Percentiles rank a stretch among this genome's conserved stretches.
phyloP scores from a whole-genome alignment of 1,140 invertebrate species.

The Bombus superbus region DNA sequence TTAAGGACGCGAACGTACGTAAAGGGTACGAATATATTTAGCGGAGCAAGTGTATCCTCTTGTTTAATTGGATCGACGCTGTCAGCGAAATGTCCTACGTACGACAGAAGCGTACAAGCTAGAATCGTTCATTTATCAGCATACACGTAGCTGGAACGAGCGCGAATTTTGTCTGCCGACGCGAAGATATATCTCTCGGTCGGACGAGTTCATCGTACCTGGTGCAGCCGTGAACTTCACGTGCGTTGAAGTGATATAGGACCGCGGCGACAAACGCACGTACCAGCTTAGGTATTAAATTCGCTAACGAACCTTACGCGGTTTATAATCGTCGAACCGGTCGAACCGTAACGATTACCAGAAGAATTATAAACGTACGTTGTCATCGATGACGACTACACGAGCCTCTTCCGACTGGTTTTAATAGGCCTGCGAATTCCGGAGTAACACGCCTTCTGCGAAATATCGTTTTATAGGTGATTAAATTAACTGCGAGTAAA shows the following conservation, averaged over 20 bases:
- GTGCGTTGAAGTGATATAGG: conserved; percentile 65
- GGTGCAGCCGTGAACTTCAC: conserved; percentile 60
- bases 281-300: conserved; percentile 53
- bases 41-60: no score
- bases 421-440: neutral
- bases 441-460: neutral
- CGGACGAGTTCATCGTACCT: conserved; percentile 65
- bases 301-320: conserved; percentile 64
- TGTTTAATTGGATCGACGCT: no score
- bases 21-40: no score
- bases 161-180: neutral
- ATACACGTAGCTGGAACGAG: no score
- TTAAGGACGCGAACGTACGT: no score
- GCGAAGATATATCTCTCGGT: neutral
- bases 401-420: conserved; percentile 14
- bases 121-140: no score
- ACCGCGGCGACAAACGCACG: conserved; percentile 29
- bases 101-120: no score
- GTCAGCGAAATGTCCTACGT: no score
- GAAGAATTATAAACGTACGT: conserved; percentile 58
- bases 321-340: conserved; percentile 65
- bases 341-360: conserved; percentile 62
- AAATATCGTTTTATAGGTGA: neutral
- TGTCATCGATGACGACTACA: conserved; percentile 43
- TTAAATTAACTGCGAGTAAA: neutral